Conservation (phyloP, 2,113 vertebrate species). For the Uria lomvia region DNA sequence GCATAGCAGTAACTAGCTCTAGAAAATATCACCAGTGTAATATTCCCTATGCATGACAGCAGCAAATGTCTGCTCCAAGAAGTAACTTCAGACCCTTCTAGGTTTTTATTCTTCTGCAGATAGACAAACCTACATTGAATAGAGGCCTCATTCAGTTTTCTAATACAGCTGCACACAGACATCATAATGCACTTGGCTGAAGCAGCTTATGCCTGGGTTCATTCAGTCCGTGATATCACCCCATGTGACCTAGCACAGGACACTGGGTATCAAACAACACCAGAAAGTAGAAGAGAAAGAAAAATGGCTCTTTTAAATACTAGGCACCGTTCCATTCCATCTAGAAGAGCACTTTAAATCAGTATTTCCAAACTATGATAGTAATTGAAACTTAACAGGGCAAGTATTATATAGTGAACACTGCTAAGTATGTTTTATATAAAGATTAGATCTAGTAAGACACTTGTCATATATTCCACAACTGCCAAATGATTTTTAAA, state of each 20-base stretch:
- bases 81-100: not conserved
- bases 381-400: constrained; percentile 7
- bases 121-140: not conserved
- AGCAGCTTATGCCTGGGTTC: not conserved
- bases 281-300: not conserved
- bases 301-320: not conserved
- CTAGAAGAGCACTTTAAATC: not conserved
- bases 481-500: constrained; percentile 30
- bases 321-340: not conserved
- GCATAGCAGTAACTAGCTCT: not conserved
- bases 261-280: not conserved
- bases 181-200: not conserved
- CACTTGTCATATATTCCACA: constrained; percentile 36
- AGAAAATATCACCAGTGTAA: not conserved
- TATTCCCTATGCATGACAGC: not conserved
- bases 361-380: not conserved
- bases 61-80: not conserved
- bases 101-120: not conserved
- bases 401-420: not conserved
- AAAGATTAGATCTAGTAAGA: constrained; percentile 29
- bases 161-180: not conserved
- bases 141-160: not conserved
- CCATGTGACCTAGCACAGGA: not conserved
- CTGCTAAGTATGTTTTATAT: not conserved
- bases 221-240: not conserved